Evolutionary conservation across 2,113 vertebrate genomes (phyloP), one percentile per base, ranked within the genome.

Genomic region (Solea senegalensis): DNA sequence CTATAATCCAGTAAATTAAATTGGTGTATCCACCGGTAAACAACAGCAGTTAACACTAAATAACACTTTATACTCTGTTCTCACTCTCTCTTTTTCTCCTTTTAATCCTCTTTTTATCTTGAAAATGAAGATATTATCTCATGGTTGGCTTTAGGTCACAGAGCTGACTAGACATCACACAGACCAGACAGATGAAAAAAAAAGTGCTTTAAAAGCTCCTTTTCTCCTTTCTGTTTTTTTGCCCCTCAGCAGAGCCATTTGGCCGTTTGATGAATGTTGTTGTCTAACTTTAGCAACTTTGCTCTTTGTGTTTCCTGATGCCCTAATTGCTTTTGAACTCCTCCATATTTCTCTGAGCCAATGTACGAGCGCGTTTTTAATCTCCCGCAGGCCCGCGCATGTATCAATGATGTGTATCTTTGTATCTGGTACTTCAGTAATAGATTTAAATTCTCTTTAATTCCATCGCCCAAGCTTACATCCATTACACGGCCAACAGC

Each of bases 1-100:
- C n/a, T 86, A 76, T 55, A 70, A 69, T 73, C 67, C 59, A 41
- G 60, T 85, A 87, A 90, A 85, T 90, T 74, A 89, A 87, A 71
- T 86, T 39, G 50, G 43, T 59, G 40, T 48, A 71, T 62, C 52
- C 46, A 49, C 40, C 48, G 50, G 27, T 65, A 82, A 78, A 79
- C 52, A 66, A 74, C 61, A 69, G 57, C 79, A 48, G 5, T 34
- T 34, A 3, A 34, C 34, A 34, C 34, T 34, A 34, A 34, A 34
- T 34, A 34, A 34, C 5, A 34, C 34, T 34, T 2, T 1, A 34
- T 6, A 34, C 34, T 34, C 34, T 34, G 34, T 6, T 34, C 34
- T 34, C 34, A 34, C 34, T 34, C 34, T 34, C 34, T 34, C 34
- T 34, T 80, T 65, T 71, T 72, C n/a, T 67, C 71, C 48, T 63